Percentiles rank a stretch among this genome's conserved stretches.
Conservation (phyloP, 2,113 vertebrate genomes). For the Falco punctatus region DNA sequence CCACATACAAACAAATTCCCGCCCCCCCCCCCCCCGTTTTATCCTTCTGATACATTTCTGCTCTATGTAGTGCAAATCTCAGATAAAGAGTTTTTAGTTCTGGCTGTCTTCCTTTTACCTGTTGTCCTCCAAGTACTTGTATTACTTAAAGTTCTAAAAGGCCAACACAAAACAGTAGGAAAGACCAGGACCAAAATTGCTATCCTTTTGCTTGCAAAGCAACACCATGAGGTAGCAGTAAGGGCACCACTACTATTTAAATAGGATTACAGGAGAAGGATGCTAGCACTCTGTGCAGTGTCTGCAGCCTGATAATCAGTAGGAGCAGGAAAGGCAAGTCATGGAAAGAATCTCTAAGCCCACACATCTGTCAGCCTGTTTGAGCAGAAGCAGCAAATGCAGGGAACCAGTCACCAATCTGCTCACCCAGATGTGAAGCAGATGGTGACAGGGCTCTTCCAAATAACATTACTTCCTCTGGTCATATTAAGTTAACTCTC, state of each 20-base stretch:
- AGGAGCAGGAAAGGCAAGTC: background rate
- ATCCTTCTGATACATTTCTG: background rate
- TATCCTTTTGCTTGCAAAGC: background rate
- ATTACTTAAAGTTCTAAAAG: background rate
- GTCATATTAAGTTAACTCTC: conserved; percentile 10
- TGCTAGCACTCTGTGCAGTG: background rate
- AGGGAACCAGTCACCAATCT: background rate
- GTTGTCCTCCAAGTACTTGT: background rate
- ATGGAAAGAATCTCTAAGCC: background rate
- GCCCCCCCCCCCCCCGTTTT: background rate
- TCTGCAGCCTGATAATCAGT: background rate
- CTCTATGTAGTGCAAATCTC: background rate
- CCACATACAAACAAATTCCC: background rate
- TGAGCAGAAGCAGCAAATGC: background rate
- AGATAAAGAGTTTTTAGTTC: background rate
- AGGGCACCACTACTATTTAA: background rate
- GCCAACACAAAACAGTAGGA: background rate
- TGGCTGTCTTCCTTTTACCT: background rate
- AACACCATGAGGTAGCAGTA: background rate
- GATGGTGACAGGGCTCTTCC: background rate
- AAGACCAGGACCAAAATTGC: background rate
- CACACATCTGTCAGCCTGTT: conserved; percentile 6
- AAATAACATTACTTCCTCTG: background rate
- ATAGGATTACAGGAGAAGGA: background rate
- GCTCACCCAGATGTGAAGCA: conserved; percentile 20